These are phyloP conservation scores for Heterodera schachtii DNA, from an alignment of 1,140 invertebrate genomes.

Conservation along the genomic window DNA sequence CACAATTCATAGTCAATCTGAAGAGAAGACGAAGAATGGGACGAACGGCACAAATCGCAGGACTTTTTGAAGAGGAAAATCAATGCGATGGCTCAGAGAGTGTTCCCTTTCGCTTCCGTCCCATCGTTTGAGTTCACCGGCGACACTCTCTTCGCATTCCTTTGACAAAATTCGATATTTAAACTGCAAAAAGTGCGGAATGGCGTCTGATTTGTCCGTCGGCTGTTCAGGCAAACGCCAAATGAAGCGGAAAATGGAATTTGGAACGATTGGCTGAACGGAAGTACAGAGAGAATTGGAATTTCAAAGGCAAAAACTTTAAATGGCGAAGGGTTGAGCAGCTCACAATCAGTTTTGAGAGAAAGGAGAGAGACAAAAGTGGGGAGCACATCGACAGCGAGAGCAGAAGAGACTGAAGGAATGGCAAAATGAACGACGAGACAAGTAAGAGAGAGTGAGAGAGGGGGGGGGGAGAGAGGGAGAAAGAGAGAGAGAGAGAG, in stretches of 20 bases:
- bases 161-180: constrained; percentile 33
- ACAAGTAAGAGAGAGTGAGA: no score
- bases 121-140: constrained; percentile 7
- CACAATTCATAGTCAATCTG: constrained; percentile 59
- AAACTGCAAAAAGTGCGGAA: constrained; percentile 42
- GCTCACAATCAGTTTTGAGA: constrained; percentile 25
- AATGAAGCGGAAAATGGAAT: constrained; percentile 49
- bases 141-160: background rate
- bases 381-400: constrained; percentile 34
- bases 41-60: background rate
- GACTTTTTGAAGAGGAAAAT: constrained; percentile 42
- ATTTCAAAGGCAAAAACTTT: constrained; percentile 29
- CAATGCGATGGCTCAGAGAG: constrained; percentile 37
- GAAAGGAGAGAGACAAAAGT: constrained; percentile 26
- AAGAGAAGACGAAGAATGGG: background rate
- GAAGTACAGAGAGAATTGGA: constrained; percentile 6
- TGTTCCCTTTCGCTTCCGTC: constrained; percentile 28
- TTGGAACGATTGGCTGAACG: constrained; percentile 42
- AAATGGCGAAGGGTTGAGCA: constrained; percentile 43
- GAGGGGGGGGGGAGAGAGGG: no score
- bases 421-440: no score
- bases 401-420: background rate
- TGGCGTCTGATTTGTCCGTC: constrained; percentile 14
- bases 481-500: constrained; percentile 12
- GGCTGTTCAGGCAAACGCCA: constrained; percentile 41